Evolutionary conservation across 2,113 vertebrate species (phyloP).

Genomic region (Ahaetulla prasina): DNA sequence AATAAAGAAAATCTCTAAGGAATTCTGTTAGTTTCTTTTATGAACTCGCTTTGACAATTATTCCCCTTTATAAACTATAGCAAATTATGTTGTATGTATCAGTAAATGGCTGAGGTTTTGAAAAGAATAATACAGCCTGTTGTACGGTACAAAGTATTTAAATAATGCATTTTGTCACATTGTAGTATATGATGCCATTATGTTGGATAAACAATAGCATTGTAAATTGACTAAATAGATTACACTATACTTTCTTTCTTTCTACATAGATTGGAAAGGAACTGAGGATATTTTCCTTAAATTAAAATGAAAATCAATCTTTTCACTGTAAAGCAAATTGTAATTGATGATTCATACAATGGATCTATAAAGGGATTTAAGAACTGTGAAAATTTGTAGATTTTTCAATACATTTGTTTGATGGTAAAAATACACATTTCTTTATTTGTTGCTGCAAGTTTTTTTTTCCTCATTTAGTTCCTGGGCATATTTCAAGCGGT

Average conservation of each 20-base stretch:
- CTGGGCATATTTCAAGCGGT: neutral
- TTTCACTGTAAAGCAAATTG: neutral
- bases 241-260: neutral
- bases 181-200: neutral
- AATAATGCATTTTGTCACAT: neutral
- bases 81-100: neutral
- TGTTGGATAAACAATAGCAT: neutral
- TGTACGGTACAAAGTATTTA: neutral
- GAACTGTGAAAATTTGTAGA: conserved; percentile 48
- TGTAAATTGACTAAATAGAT: conserved; percentile 19
- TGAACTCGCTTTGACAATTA: fast-evolving
- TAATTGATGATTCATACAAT: conserved; percentile 30
- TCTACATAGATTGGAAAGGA: conserved; percentile 28
- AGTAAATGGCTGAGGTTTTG: neutral
- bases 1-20: neutral
- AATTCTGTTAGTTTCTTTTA: neutral
- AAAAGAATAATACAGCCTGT: fast-evolving
- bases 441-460: neutral
- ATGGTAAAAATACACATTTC: neutral
- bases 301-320: neutral
- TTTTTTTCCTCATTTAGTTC: conserved; percentile 25
- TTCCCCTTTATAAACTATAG: neutral
- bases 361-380: conserved; percentile 41
- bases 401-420: conserved; percentile 40
- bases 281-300: conserved; percentile 10